These are phyloP conservation scores for Argyrosomus japonicus DNA, from an alignment of 2,113 vertebrate species.

Conservation along the genomic window DNA sequence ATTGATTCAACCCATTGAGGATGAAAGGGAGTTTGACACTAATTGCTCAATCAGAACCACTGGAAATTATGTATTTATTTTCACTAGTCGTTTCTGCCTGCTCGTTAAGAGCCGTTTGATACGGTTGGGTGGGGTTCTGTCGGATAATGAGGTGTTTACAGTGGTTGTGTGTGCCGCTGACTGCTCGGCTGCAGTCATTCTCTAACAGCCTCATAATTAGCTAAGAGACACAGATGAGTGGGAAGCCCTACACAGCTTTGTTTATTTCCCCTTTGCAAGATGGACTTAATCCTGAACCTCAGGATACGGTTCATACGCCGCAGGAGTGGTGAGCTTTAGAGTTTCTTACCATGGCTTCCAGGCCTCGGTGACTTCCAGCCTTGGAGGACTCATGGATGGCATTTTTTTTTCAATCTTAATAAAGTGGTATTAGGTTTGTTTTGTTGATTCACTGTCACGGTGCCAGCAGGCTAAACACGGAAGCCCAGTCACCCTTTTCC, in stretches of 20 bases:
- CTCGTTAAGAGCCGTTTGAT: conserved; percentile 70
- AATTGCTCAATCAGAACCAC: conserved; percentile 69
- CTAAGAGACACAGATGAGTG: conserved; percentile 34
- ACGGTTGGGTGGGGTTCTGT: conserved; percentile 55
- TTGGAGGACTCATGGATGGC: background rate
- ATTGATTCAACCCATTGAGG: conserved; percentile 58
- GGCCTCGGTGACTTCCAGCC: background rate
- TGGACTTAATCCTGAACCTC: conserved; percentile 41
- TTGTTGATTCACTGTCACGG: background rate
- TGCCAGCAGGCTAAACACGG: background rate
- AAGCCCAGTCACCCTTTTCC: background rate
- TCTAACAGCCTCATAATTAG: conserved; percentile 54
- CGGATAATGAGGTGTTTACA: conserved; percentile 67
- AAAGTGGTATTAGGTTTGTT: too few species aligned
- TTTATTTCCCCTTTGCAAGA: conserved; percentile 38
- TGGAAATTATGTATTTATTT: conserved; percentile 70
- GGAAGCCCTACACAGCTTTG: conserved; percentile 33
- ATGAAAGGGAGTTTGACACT: conserved; percentile 57
- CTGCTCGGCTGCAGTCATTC: conserved; percentile 52
- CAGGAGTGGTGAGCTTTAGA: background rate
- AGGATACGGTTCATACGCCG: background rate
- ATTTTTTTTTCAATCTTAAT: background rate
- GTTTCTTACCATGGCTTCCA: conserved; percentile 8
- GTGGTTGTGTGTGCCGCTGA: conserved; percentile 30
- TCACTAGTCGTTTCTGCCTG: conserved; percentile 47